Percentiles rank a stretch among this genome's conserved stretches.
These are phyloP conservation scores for Potamarius usumacintae DNA, from an alignment of 2,113 vertebrate genomes.

Conservation along the genomic window DNA sequence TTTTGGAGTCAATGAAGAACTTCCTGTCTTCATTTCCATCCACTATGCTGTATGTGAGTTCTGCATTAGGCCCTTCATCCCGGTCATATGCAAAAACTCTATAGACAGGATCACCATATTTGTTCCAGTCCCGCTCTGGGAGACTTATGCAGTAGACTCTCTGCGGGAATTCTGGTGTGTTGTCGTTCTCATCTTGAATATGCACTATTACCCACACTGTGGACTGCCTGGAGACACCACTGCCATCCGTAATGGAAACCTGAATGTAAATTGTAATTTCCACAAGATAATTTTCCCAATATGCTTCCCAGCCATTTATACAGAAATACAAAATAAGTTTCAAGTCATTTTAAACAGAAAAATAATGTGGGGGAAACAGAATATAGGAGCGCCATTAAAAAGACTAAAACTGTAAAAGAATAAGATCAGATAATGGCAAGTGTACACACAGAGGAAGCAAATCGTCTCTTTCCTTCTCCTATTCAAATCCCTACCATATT, in stretches of 20 bases:
- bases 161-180: conserved; percentile 89
- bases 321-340: no score
- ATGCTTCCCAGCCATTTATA: no score
- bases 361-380: no score
- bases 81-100: conserved; percentile 89
- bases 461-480: no score
- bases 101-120: conserved; percentile 89
- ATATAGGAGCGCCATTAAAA: no score
- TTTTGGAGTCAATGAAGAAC: conserved; percentile 91
- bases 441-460: no score
- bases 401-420: no score
- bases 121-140: conserved; percentile 89
- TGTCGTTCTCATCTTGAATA: conserved; percentile 94
- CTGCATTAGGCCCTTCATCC: conserved; percentile 87
- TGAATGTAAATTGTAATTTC: conserved; percentile 57
- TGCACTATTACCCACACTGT: conserved; percentile 92
- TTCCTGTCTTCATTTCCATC: conserved; percentile 88
- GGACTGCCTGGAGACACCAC: conserved; percentile 82
- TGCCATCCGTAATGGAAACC: conserved; percentile 92
- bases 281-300: neutral
- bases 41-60: conserved; percentile 91
- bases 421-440: no score
- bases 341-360: no score
- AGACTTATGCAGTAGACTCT: conserved; percentile 89
- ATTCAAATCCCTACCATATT: no score